Evolutionary conservation across 2,113 vertebrate species (phyloP).

Genomic region (Lepisosteus oculatus): DNA sequence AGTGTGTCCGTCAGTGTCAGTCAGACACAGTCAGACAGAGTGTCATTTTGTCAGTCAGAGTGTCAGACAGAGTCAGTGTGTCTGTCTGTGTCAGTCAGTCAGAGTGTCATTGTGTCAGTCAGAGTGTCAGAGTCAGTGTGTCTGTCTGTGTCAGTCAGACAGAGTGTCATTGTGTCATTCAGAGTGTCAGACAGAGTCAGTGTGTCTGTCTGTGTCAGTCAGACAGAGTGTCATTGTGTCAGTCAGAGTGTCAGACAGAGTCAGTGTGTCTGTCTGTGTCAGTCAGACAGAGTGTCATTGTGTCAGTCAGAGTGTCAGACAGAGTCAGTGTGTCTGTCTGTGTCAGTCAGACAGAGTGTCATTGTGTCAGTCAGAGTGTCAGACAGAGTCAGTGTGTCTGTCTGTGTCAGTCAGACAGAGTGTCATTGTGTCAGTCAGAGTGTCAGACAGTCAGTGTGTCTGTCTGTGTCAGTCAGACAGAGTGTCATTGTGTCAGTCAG

Average conservation of each 20-base stretch:
- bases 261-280: background rate
- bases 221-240: constrained; percentile 22
- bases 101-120: too few species aligned
- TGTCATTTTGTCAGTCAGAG: background rate
- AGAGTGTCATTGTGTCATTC: too few species aligned
- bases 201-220: constrained; percentile 33
- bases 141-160: constrained; percentile 25
- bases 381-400: constrained; percentile 28
- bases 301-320: background rate
- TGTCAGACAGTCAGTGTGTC: background rate
- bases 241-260: background rate
- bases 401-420: too few species aligned
- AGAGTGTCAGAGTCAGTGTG: background rate
- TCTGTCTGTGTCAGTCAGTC: too few species aligned
- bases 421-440: background rate
- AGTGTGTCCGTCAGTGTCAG: constrained; percentile 27
- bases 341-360: too few species aligned
- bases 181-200: background rate
- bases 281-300: background rate
- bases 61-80: too few species aligned
- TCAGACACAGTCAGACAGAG: background rate
- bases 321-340: too few species aligned
- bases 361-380: constrained; percentile 28
- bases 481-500: background rate
- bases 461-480: background rate